phyloP scores from a whole-genome alignment of 92 coral and sea anemone species.

The Porites rus region DNA sequence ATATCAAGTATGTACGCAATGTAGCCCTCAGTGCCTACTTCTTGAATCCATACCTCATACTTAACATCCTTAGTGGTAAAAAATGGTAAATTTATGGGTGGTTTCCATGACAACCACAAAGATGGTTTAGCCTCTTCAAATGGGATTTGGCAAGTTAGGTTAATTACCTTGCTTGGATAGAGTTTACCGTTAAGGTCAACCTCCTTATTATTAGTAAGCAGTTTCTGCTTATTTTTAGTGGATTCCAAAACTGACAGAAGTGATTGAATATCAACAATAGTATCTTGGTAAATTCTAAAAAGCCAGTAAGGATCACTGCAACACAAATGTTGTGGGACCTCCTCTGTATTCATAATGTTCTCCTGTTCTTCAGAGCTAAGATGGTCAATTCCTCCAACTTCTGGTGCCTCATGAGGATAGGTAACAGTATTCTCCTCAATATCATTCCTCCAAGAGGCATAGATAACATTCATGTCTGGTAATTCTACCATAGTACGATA shows the following conservation, averaged over 20 bases:
- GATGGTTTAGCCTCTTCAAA: conserved; percentile 29
- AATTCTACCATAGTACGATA: conserved; percentile 86
- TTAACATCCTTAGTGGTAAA: conserved; percentile 35
- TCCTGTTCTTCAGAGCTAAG: conserved; percentile 74
- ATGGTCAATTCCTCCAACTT: conserved; percentile 90
- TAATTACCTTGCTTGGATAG: conserved; percentile 81
- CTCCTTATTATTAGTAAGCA: not conserved
- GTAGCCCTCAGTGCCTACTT: conserved; percentile 62
- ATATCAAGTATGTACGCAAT: conserved; percentile 75
- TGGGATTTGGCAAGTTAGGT: conserved; percentile 73
- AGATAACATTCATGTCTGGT: conserved; percentile 76
- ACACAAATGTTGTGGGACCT: conserved; percentile 86
- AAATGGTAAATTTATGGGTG: conserved; percentile 76
- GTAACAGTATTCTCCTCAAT: conserved; percentile 84
- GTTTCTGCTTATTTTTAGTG: conserved; percentile 46
- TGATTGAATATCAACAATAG: conserved; percentile 79
- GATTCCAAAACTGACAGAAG: conserved; percentile 59
- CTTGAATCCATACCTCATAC: conserved; percentile 98
- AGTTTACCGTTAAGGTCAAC: conserved; percentile 16
- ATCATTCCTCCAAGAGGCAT: conserved; percentile 85
- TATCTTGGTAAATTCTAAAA: conserved; percentile 96
- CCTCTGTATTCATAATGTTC: conserved; percentile 56
- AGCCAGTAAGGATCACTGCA: conserved; percentile 93
- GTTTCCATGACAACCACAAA: conserved; percentile 81
- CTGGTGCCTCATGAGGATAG: conserved; percentile 85